Evolutionary conservation across 2,113 vertebrate species (phyloP), one percentile per base, ranked within the genome.

Genomic region (Nansenia antarctica): DNA sequence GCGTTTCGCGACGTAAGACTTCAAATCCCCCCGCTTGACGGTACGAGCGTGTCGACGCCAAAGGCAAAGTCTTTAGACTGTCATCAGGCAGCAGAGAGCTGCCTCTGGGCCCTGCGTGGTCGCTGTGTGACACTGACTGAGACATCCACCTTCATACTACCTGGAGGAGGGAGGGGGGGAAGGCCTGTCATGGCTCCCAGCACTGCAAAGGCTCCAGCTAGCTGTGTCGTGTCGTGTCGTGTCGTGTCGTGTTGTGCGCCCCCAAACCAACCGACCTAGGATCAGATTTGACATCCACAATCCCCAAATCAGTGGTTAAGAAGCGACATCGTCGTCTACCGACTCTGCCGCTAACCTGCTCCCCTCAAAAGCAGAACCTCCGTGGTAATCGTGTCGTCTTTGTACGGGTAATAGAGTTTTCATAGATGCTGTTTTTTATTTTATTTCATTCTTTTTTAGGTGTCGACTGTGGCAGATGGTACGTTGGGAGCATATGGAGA

Each of bases 11-110:
- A n/a, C 79, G 81, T 85, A 84, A 88, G n/a, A 89, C 85, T 89
- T 90, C 87, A 90, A 86, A 87, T 87, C 86, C 62, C 86, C 62
- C 83, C 81, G 80, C 87, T 86, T 78, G 14, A 77, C 79, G 82
- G 76, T 84, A 78, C 65, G 30, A 86, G 87, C 85, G 70, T 90
- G 89, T 90, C 86, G 84, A 85, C 86, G 87, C 89, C 87, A 86
- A 89, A 86, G 87, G 89, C 89, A 85, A 18, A 88, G 85, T 85
- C 89, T 90, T 89, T 90, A 52, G 85, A 85, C 82, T 90, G 89
- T 89, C 89, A 89, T 87, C 84, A 84, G n/a, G 84, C 83, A 75
- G 80, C 84, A 79, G 74, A 30, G 79, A 57, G 82, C 82, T 80
- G 89, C 87, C 89, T 89, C 87, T 87, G 87, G 89, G 86, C 89